A percentile compares a stretch with the other conserved stretches of the same genome.
phyloP scores from a whole-genome alignment of 2,113 vertebrate genomes.

The Lipotes vexillifer region DNA sequence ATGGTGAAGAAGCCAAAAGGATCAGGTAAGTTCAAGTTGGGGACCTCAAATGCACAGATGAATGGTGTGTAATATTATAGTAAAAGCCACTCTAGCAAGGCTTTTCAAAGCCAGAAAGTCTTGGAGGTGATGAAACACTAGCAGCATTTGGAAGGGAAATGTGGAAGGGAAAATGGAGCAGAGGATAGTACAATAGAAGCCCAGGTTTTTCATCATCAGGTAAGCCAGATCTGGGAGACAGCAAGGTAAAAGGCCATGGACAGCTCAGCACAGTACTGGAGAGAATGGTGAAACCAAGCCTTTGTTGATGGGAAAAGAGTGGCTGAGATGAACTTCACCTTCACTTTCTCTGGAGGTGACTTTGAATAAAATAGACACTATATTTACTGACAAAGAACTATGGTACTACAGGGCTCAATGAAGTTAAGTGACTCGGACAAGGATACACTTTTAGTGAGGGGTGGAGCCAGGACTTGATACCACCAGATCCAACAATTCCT shows the following conservation, averaged over 20 bases:
- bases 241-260: not conserved
- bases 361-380: not conserved
- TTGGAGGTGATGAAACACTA: not conserved
- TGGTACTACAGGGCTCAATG: not conserved
- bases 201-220: not conserved
- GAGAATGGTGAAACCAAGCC: not conserved
- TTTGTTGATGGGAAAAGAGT: not conserved
- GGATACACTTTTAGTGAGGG: not conserved
- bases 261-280: not conserved
- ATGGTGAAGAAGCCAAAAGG: not conserved
- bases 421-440: not conserved
- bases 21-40: not conserved
- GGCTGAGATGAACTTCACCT: not conserved
- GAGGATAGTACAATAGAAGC: not conserved
- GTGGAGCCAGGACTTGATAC: not conserved
- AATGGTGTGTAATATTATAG: not conserved
- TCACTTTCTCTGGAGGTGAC: not conserved
- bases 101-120: not conserved
- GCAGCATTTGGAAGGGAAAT: not conserved
- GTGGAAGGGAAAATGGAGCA: not conserved
- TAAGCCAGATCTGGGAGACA: not conserved
- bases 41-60: not conserved
- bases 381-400: not conserved
- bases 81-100: not conserved
- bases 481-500: not conserved